A percentile compares a stretch with the other conserved stretches of the same genome.
phyloP scores from a whole-genome alignment of 2,113 vertebrate species.

The Herpetotheres cachinnans region DNA sequence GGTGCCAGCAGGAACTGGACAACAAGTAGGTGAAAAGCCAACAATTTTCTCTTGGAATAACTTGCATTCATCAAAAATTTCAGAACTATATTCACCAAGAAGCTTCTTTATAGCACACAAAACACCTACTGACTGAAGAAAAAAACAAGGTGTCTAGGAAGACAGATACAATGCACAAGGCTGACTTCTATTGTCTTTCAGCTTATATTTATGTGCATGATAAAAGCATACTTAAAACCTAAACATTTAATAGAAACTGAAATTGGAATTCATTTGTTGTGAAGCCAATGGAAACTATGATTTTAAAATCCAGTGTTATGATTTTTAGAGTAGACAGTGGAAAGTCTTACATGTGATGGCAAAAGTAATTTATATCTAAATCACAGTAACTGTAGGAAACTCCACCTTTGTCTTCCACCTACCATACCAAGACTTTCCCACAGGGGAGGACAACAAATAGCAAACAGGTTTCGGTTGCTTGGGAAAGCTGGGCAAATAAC shows the following conservation, averaged over 20 bases:
- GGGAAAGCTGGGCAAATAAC: background rate
- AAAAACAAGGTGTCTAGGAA: background rate
- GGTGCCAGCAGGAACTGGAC: background rate
- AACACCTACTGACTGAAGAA: background rate
- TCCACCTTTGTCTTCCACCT: background rate
- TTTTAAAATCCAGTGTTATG: background rate
- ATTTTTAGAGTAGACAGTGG: background rate
- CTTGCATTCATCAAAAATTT: background rate
- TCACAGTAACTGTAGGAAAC: background rate
- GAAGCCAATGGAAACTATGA: background rate
- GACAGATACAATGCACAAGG: background rate
- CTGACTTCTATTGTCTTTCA: background rate
- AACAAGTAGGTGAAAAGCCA: background rate
- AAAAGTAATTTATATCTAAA: conserved; percentile 12
- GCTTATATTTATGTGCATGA: background rate
- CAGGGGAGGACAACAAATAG: background rate
- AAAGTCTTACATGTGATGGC: background rate
- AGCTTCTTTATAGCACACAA: background rate
- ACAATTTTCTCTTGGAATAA: background rate
- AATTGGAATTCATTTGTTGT: background rate
- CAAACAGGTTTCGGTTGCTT: background rate
- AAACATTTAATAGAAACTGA: background rate
- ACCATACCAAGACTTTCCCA: background rate
- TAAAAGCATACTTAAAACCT: background rate
- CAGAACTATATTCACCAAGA: background rate